These are phyloP conservation scores for Carpatolechia fugitivella DNA, from an alignment of 2,888 invertebrate species.

Conservation along the genomic window DNA sequence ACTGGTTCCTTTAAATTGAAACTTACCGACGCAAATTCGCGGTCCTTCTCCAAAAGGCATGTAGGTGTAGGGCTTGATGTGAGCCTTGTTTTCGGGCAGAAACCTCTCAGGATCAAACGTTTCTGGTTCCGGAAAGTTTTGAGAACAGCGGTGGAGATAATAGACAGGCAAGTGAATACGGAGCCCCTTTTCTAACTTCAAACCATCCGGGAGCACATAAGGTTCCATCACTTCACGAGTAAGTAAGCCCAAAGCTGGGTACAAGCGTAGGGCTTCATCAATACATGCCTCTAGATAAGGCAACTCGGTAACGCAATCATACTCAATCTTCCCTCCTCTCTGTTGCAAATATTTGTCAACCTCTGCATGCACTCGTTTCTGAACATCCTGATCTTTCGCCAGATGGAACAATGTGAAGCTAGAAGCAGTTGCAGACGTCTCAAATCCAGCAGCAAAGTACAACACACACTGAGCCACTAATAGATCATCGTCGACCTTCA, in stretches of 20 bases:
- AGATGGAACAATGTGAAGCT: slow-evolving; percentile 43
- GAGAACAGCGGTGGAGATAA: slow-evolving; percentile 38
- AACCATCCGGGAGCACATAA: slow-evolving; percentile 41
- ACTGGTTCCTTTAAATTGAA: not conserved
- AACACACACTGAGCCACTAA: slow-evolving; percentile 74
- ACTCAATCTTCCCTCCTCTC: slow-evolving; percentile 24
- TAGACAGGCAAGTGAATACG: slow-evolving; percentile 45
- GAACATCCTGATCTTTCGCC: slow-evolving; percentile 40
- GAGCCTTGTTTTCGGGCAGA: slow-evolving; percentile 32
- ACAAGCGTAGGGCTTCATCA: slow-evolving; percentile 46
- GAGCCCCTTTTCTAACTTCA: slow-evolving; percentile 37
- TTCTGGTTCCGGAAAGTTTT: slow-evolving; percentile 43
- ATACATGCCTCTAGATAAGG: slow-evolving; percentile 49
- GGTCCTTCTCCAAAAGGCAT: slow-evolving; percentile 50
- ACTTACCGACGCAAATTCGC: slow-evolving; percentile 47
- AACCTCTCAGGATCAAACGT: slow-evolving; percentile 43
- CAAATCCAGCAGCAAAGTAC: slow-evolving; percentile 59
- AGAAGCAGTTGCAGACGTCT: slow-evolving; percentile 47
- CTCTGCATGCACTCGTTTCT: slow-evolving; percentile 38
- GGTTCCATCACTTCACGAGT: slow-evolving; percentile 47
- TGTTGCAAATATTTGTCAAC: slow-evolving; percentile 34
- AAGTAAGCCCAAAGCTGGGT: slow-evolving; percentile 44
- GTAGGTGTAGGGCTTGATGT: slow-evolving; percentile 39
- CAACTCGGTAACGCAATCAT: slow-evolving; percentile 46
- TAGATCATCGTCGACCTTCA: slow-evolving; percentile 58